phyloP scores from a whole-genome alignment of 1,140 invertebrate genomes.

The Cheumatopsyche charites region DNA sequence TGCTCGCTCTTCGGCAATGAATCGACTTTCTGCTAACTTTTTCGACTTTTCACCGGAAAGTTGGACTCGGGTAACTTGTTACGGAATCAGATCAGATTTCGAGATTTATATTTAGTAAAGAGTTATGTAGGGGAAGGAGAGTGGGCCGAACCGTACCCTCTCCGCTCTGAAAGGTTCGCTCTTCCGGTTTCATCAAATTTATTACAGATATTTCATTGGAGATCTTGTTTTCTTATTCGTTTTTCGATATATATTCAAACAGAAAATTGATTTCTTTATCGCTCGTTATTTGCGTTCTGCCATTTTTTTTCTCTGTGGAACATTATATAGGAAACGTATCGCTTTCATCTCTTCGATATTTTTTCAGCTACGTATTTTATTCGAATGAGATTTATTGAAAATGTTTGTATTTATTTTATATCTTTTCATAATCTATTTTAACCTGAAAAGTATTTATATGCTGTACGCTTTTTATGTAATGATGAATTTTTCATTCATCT shows the following conservation, averaged over 20 bases:
- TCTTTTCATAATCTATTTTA: background rate
- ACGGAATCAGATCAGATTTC: constrained; percentile 23
- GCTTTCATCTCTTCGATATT: background rate
- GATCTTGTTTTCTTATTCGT: constrained; percentile 14
- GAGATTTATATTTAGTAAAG: constrained; percentile 14
- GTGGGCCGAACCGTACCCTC: background rate
- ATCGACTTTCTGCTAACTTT: constrained; percentile 19
- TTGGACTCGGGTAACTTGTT: constrained; percentile 9
- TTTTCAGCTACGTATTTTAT: too few relatives aligned
- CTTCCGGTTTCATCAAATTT: constrained; percentile 25
- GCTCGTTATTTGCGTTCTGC: constrained; percentile 8
- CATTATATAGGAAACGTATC: background rate
- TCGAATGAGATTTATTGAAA: background rate
- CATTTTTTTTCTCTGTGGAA: too few relatives aligned
- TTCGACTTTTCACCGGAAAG: constrained; percentile 6
- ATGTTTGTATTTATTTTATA: constrained; percentile 12
- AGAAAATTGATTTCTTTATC: constrained; percentile 21
- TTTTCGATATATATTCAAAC: background rate
- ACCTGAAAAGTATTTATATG: background rate
- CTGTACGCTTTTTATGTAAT: background rate
- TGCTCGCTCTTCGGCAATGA: background rate
- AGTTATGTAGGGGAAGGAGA: too few relatives aligned
- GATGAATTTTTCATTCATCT: too few relatives aligned
- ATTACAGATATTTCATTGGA: constrained; percentile 21
- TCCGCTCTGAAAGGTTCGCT: constrained; percentile 10